These are phyloP conservation scores for Ceyx melanurus DNA, from an alignment of 2,113 vertebrate species.

Conservation along the genomic window DNA sequence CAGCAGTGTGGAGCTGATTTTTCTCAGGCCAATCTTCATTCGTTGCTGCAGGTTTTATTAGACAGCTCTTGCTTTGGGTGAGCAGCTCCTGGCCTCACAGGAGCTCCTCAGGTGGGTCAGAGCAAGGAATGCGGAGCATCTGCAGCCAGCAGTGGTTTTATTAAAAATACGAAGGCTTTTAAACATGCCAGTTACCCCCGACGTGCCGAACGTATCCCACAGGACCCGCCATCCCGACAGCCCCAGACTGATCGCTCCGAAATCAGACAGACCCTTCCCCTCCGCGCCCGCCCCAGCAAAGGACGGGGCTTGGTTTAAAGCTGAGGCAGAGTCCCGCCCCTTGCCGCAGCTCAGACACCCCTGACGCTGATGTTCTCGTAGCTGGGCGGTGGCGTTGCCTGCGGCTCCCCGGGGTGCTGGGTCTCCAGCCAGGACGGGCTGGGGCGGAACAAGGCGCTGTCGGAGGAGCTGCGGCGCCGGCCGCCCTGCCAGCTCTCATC, in stretches of 20 bases:
- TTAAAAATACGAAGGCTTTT: constrained; percentile 33
- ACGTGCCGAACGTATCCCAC: rapidly evolving
- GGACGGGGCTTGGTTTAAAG: background rate
- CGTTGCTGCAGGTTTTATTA: background rate
- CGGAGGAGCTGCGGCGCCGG: background rate
- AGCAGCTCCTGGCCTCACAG: background rate
- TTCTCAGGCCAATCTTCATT: rapidly evolving
- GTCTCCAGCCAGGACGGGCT: constrained; percentile 8
- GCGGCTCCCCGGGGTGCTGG: background rate
- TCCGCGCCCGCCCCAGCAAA: background rate
- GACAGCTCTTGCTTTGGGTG: background rate
- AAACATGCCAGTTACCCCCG: background rate
- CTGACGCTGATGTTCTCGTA: constrained; percentile 54
- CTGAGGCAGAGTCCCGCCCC: background rate
- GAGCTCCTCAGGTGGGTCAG: background rate
- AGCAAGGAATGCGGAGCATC: background rate
- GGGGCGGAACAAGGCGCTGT: constrained; percentile 56
- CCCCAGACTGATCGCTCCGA: rapidly evolving
- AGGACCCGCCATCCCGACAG: background rate
- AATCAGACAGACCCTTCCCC: background rate
- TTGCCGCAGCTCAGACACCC: background rate
- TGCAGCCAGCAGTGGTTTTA: constrained; percentile 35
- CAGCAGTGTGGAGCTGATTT: rapidly evolving
- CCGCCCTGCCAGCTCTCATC: background rate
- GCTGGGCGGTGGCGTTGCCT: constrained; percentile 63